These are phyloP conservation scores for Stigmatopora nigra DNA, from an alignment of 2,113 vertebrate genomes.

Conservation along the genomic window DNA sequence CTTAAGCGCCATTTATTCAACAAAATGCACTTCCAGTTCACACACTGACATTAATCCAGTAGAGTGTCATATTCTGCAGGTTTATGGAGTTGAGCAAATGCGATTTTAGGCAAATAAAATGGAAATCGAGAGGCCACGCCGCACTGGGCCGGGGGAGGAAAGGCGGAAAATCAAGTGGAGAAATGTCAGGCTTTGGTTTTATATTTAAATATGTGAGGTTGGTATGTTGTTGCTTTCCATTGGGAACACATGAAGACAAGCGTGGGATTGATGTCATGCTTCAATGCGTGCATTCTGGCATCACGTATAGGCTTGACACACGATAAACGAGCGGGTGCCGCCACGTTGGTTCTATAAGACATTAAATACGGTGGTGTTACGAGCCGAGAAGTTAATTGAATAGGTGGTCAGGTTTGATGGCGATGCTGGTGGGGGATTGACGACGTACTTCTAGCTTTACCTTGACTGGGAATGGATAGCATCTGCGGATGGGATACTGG, in stretches of 20 bases:
- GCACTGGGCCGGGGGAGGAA: neutral
- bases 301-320: slow-evolving; percentile 8
- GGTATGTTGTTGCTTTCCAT: too few relatives aligned
- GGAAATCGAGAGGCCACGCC: slow-evolving; percentile 31
- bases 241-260: too few relatives aligned
- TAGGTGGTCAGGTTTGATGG: neutral
- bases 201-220: slow-evolving; percentile 14
- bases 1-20: neutral
- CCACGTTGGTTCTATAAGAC: neutral
- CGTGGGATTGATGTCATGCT: too few relatives aligned
- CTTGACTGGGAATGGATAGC: neutral
- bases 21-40: neutral
- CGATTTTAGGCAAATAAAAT: slow-evolving; percentile 30
- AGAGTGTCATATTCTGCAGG: neutral
- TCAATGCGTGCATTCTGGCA: too few relatives aligned
- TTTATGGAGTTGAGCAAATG: slow-evolving; percentile 39
- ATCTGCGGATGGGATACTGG: neutral
- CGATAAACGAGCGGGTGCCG: neutral
- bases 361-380: neutral
- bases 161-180: slow-evolving; percentile 8
- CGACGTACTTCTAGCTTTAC: neutral
- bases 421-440: slow-evolving; percentile 1
- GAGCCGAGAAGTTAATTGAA: neutral
- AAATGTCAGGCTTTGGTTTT: slow-evolving; percentile 30
- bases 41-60: neutral